Percentiles rank a stretch among this genome's conserved stretches.
phyloP scores from a whole-genome alignment of 2,113 vertebrate genomes.

The Dromas ardeola region DNA sequence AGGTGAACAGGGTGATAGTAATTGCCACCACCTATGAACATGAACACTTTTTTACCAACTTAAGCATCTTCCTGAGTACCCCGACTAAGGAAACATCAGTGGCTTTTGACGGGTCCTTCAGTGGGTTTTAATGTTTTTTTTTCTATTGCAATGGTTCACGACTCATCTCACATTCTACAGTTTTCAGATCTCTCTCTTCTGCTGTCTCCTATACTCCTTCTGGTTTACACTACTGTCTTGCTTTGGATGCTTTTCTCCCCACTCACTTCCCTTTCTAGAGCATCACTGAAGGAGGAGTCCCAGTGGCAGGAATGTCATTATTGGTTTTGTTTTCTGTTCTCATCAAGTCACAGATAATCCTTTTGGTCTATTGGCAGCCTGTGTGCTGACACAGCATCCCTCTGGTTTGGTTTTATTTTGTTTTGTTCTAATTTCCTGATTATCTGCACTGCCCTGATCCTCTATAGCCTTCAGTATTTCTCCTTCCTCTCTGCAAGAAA shows the following conservation, averaged over 20 bases:
- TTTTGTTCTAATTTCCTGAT: conserved; percentile 61
- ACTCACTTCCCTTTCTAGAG: not conserved
- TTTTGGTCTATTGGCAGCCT: conserved; percentile 13
- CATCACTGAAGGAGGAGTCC: not conserved
- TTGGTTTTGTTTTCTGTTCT: conserved; percentile 38
- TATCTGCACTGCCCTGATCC: conserved; percentile 27
- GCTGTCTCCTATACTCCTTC: not conserved
- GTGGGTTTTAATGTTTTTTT: not conserved
- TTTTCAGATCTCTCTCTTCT: not conserved
- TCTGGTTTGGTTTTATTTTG: conserved; percentile 45
- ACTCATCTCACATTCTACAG: not conserved
- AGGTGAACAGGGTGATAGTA: not conserved
- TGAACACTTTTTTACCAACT: not conserved
- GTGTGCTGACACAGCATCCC: conserved; percentile 3
- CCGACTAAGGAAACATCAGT: not conserved
- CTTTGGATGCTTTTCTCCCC: not conserved
- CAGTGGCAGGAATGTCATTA: conserved; percentile 5
- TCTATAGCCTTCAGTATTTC: conserved; percentile 42
- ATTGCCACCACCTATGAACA: not conserved
- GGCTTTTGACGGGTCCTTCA: not conserved
- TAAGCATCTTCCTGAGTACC: not conserved
- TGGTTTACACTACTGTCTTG: not conserved
- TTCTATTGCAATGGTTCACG: not conserved
- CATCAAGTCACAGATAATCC: conserved; percentile 27
- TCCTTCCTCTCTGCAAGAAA: not conserved